Evolutionary conservation across 2,113 vertebrate species (phyloP), one percentile per base, ranked within the genome.

Genomic region (Prochilodus magdalenae): DNA sequence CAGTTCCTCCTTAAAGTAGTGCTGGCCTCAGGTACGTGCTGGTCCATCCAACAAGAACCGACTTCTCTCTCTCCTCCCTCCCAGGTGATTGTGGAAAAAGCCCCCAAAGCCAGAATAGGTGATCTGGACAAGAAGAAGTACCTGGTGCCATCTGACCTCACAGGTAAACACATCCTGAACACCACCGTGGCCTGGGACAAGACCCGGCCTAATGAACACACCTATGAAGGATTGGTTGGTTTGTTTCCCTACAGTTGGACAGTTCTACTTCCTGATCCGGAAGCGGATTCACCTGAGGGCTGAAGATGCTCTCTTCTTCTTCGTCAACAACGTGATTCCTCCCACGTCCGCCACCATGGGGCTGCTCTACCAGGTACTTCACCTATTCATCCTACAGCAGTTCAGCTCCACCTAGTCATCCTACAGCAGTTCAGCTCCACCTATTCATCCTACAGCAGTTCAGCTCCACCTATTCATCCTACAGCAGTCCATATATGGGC

Each of bases 261-360:
- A 97, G 92, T 97, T 97, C 89, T 97, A 97, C 91, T 97, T 98
- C 92, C 95, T 98, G 88, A 98, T 98, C 89, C 94, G 96, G 82
- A 98, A 98, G 92, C 93, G 96, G 91, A 98, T 98, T 92, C 96
- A 98, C 89, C 94, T 98, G 83, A 90, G 96, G 85, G 96, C 96
- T 20, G 96, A 97, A 87, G 96, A 98, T 22, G 96, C 96, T 20
- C 95, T 98, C 62, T 98, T 98, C 93, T 98, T 97, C 92, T 98
- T 98, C 85, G 96, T 98, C 90, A 98, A 98, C 95, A 98, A 98
- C 20, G 96, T 97, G 91, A 98, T 98, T 93, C 96, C 96, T 83
- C 96, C 96, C 76, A 97, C 96, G 85, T 97, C 96, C 71, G 96
- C 96, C 80, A 98, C 96, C 73, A 97, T 98, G 96, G 96, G 96